Evolutionary conservation across 2,888 invertebrate species (phyloP).

Genomic region (Zaprionus lineosus): DNA sequence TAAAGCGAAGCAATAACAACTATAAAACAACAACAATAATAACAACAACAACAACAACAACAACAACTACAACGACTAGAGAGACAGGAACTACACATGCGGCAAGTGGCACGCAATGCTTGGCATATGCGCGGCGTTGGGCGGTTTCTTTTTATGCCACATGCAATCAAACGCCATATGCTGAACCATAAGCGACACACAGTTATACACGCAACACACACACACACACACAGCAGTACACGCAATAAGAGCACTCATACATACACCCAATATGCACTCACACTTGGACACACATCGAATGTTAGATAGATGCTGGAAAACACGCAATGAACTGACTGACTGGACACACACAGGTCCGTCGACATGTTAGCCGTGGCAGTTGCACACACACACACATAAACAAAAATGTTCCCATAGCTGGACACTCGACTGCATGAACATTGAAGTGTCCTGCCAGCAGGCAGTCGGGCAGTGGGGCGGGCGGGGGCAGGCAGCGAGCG

Average conservation of each 20-base stretch:
- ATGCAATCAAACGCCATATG: constrained; percentile 71
- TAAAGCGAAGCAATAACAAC: constrained; percentile 36
- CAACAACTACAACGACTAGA: not conserved
- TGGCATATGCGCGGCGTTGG: constrained; percentile 39
- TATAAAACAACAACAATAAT: constrained; percentile 34
- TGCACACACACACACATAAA: constrained; percentile 4
- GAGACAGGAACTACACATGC: not conserved
- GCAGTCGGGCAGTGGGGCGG: constrained; percentile 26
- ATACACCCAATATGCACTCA: constrained; percentile 2
- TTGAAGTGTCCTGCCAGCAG: constrained; percentile 8
- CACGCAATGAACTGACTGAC: constrained; percentile 59
- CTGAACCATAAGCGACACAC: constrained; percentile 38
- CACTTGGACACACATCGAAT: not conserved
- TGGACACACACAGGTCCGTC: constrained; percentile 47
- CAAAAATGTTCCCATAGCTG: constrained; percentile 38
- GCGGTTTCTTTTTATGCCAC: constrained; percentile 61
- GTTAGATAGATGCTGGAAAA: constrained; percentile 35
- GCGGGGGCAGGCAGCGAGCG: constrained; percentile 32
- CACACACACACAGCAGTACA: constrained; percentile 8
- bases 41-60: constrained; percentile 9
- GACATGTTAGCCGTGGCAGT: constrained; percentile 29
- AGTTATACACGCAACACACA: constrained; percentile 3
- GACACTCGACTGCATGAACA: constrained; percentile 26
- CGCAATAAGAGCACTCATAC: not conserved
- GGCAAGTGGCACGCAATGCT: constrained; percentile 49